phyloP scores from a whole-genome alignment of 2,113 vertebrate species.

The Malurus melanocephalus region DNA sequence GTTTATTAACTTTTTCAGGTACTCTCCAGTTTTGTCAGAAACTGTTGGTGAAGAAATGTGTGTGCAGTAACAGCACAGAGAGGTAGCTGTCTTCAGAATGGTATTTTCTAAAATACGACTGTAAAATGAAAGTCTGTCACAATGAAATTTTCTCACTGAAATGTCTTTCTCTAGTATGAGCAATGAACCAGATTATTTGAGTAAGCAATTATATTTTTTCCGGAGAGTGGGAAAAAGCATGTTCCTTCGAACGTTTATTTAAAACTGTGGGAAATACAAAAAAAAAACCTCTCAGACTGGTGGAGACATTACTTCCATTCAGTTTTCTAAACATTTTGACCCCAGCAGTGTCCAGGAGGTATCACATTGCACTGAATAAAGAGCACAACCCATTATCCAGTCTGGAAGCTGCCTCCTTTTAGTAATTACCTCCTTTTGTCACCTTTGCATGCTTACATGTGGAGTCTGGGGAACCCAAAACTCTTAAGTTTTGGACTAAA shows the following conservation, averaged over 20 bases:
- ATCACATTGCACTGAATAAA: background rate
- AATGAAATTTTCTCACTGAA: background rate
- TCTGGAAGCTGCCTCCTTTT: background rate
- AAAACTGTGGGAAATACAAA: background rate
- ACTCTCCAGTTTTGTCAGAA: background rate
- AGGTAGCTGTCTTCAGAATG: background rate
- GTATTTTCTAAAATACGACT: background rate
- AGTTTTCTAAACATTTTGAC: background rate
- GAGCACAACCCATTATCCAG: background rate
- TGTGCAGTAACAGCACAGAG: background rate
- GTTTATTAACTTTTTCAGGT: background rate
- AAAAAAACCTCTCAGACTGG: fast-evolving
- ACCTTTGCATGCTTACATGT: background rate
- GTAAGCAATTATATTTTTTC: background rate
- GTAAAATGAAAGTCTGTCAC: background rate
- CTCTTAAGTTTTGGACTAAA: background rate
- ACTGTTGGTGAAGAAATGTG: background rate
- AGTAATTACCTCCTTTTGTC: background rate
- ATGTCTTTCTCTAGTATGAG: background rate
- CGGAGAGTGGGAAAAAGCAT: background rate
- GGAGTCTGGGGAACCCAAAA: background rate
- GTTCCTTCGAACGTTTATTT: background rate
- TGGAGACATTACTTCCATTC: background rate
- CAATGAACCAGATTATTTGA: background rate
- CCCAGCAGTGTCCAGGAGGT: background rate